Evolutionary conservation across 2,888 invertebrate species (phyloP).

Genomic region (Eupithecia insigniata): DNA sequence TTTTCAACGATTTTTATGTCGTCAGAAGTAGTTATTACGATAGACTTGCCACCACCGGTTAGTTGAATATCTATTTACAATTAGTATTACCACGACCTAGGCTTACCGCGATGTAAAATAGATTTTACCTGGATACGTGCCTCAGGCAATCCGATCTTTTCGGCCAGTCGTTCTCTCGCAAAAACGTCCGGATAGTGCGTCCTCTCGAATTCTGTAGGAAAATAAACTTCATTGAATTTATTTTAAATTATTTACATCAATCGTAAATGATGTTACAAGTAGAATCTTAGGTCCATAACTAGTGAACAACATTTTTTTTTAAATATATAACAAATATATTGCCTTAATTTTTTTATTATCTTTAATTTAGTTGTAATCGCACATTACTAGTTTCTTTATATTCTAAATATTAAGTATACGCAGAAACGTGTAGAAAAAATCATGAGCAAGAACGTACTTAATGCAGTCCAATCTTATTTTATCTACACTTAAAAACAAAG

Average conservation of each 20-base stretch:
- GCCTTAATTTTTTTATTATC: background rate
- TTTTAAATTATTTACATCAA: too few relatives aligned
- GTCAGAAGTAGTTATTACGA: background rate
- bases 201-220: constrained; percentile 94
- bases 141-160: constrained; percentile 99
- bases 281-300: background rate
- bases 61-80: constrained; percentile 9
- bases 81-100: constrained; percentile 48
- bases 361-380: background rate
- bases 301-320: background rate
- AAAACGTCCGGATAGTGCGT: constrained; percentile 99
- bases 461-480: background rate
- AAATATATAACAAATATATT: too few relatives aligned
- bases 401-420: too few relatives aligned
- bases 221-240: constrained; percentile 21
- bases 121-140: constrained; percentile 98
- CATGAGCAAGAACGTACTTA: background rate
- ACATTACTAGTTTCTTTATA: background rate
- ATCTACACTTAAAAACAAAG: background rate
- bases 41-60: constrained; percentile 13
- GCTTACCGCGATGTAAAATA: constrained; percentile 78
- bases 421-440: background rate
- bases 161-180: constrained; percentile 96
- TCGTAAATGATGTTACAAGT: background rate
- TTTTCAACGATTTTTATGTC: background rate